Conservation (phyloP, 2,888 invertebrate species). For the Noctua fimbriata region DNA sequence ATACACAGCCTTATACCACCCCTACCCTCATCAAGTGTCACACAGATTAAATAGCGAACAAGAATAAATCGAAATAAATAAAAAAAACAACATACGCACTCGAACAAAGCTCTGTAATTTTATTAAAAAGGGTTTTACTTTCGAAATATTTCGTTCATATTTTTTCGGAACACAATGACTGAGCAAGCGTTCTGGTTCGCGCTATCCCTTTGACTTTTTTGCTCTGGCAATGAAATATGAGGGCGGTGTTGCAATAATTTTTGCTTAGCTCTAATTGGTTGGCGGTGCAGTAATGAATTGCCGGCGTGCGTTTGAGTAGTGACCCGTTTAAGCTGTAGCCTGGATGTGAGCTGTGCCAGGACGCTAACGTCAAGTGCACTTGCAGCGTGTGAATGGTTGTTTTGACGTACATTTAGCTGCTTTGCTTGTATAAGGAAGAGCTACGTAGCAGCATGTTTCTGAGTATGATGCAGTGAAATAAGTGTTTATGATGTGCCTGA, state of each 20-base stretch:
- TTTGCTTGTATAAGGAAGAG: not conserved
- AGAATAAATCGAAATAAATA: constrained; percentile 65
- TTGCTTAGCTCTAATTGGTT: constrained; percentile 77
- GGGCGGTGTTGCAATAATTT: constrained; percentile 74
- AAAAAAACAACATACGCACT: constrained; percentile 56
- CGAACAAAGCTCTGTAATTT: constrained; percentile 55
- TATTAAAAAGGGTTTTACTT: constrained; percentile 57
- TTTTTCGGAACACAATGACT: constrained; percentile 60
- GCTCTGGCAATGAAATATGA: constrained; percentile 68
- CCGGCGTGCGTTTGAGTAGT: constrained; percentile 56
- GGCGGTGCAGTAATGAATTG: constrained; percentile 67
- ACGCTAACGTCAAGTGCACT: constrained; percentile 29
- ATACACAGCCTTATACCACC: constrained; percentile 21
- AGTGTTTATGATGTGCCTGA: not conserved
- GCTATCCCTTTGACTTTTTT: constrained; percentile 59
- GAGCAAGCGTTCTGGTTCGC: constrained; percentile 29
- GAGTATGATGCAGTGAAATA: not conserved
- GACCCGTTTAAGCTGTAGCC: constrained; percentile 46
- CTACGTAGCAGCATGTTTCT: constrained; percentile 13
- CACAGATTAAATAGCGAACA: constrained; percentile 57
- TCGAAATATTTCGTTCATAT: constrained; percentile 58
- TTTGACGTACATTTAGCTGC: constrained; percentile 19
- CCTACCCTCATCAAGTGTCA: constrained; percentile 65
- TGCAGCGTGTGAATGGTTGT: constrained; percentile 23
- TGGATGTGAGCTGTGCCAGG: constrained; percentile 35